These are phyloP conservation scores for Aelia acuminata DNA, from an alignment of 2,888 invertebrate genomes.

Conservation along the genomic window DNA sequence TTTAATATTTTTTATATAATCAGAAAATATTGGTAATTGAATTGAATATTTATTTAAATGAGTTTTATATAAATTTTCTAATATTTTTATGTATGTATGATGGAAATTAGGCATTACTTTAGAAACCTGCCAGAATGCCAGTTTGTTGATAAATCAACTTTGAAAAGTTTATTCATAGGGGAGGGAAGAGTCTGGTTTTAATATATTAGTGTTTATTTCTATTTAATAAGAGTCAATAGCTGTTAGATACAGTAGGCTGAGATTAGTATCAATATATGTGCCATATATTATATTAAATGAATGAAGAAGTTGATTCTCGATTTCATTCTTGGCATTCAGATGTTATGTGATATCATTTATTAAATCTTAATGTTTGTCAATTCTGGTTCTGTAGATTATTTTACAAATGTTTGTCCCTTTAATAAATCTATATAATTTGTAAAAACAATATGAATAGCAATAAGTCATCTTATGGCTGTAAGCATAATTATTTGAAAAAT, in stretches of 20 bases:
- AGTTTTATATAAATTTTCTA: conserved; percentile 49
- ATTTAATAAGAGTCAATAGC: conserved; percentile 26
- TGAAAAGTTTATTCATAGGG: conserved; percentile 29
- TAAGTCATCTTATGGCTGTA: background rate
- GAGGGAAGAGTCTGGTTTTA: conserved; percentile 42
- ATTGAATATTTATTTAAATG: conserved; percentile 1
- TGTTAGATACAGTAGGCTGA: background rate
- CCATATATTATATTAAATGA: conserved; percentile 17
- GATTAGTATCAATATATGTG: conserved; percentile 21
- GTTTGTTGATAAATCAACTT: conserved; percentile 55
- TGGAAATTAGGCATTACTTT: background rate
- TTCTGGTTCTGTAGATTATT: conserved; percentile 7
- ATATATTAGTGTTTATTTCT: conserved; percentile 15
- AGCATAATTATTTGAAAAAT: background rate
- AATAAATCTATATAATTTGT: background rate
- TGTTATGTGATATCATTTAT: conserved; percentile 49
- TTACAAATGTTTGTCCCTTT: background rate
- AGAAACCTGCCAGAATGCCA: conserved; percentile 40
- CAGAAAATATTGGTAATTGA: background rate
- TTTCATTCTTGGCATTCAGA: conserved; percentile 55
- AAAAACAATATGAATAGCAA: background rate
- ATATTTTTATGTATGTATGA: conserved; percentile 53
- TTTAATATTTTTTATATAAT: conserved; percentile 18
- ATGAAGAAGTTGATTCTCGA: conserved; percentile 53
- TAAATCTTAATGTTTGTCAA: conserved; percentile 54